Evolutionary conservation across 1,140 invertebrate genomes (phyloP), one percentile per base, ranked within the genome.

Genomic region (Hypsibius dujardini): DNA sequence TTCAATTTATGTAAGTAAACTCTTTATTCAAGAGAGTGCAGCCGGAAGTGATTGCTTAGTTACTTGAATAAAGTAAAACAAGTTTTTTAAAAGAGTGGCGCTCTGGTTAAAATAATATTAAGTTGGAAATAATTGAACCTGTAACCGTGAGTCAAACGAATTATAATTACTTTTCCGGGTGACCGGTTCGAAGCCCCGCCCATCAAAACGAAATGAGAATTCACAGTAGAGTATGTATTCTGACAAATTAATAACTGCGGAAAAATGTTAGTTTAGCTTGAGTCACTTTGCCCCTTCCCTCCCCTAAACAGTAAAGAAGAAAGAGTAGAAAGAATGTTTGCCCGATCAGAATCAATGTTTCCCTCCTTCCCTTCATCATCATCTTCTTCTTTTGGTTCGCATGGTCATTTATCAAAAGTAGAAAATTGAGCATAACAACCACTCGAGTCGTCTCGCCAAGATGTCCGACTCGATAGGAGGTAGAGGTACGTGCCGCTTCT

Each of bases 201-300:
- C n/a, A n/a, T 56, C 7, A 56, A 56, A 56, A n/a, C 7, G n/a
- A 56, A 56, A 56, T 56, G 50, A 56, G n/a, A n/a, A 56, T 7
- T 7, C 7, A n/a, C 7, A 56, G 50, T 7, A 7, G n/a, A 56
- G 50, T n/a, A 7, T 7, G n/a, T 56, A 56, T 56, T 56, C n/a
- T 56, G 50, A 56, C 50, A 56, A 56, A 56, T 56, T 56, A 56
- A 56, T 56, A 56, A 56, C n/a, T 56, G 50, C 7, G 50, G 50
- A n/a, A 56, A 56, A 56, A 56, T 56, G 50, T 56, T 56, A 56
- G 50, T n/a, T 56, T 56, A 56, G n/a, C 50, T 56, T 56, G 50
- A 7, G n/a, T 56, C 7, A 56, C 50, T 7, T 7, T 7, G n/a
- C 7, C 7, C 50, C 7, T n/a, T 7, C n/a, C 50, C 7, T 56